Evolutionary conservation across 2,797 vertebrate species (phyloP).

Genomic region (Macropus fuliginosus): DNA sequence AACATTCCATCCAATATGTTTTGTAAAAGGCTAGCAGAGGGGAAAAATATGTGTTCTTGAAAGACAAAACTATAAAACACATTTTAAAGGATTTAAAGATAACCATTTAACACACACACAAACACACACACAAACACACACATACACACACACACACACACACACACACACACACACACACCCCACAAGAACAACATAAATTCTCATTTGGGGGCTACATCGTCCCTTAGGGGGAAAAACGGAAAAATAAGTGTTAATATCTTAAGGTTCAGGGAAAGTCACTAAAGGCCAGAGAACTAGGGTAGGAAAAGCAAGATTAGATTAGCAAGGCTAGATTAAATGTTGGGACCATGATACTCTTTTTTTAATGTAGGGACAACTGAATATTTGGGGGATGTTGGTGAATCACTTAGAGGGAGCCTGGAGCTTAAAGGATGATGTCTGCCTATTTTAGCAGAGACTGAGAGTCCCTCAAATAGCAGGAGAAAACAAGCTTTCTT

Average conservation of each 20-base stretch:
- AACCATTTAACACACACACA: neutral
- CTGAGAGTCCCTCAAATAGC: neutral
- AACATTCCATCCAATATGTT: constrained; percentile 50
- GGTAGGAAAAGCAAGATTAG: neutral
- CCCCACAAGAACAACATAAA: neutral
- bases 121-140: no score
- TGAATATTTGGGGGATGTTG: neutral
- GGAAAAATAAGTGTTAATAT: neutral
- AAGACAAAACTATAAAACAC: constrained; percentile 23
- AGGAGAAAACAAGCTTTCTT: neutral
- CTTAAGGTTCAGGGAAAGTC: neutral
- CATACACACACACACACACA: neutral
- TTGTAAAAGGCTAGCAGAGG: constrained; percentile 16
- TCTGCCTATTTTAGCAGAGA: neutral
- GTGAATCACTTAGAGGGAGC: neutral
- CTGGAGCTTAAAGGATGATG: neutral
- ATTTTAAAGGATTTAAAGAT: constrained; percentile 16
- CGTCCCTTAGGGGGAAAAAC: neutral
- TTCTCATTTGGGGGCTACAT: neutral
- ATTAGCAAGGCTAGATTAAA: neutral
- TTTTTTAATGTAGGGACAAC: neutral
- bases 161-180: no score
- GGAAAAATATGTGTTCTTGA: constrained; percentile 40
- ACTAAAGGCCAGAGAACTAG: neutral
- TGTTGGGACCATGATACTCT: neutral